These are phyloP conservation scores for Barnardius zonarius DNA, from an alignment of 2,113 vertebrate genomes.

Conservation along the genomic window DNA sequence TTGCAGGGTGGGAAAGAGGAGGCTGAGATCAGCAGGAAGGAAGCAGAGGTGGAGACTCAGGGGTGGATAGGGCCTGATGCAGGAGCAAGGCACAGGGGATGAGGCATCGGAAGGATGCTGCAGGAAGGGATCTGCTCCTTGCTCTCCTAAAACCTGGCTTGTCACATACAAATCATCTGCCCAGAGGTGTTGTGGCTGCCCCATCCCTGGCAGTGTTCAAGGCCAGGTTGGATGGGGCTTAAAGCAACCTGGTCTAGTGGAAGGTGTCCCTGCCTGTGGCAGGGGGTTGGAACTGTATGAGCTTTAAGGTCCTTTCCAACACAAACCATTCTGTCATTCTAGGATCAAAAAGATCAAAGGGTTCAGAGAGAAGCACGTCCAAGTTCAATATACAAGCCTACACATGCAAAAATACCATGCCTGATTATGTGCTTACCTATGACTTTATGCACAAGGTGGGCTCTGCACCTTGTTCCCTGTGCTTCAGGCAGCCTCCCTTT, in stretches of 20 bases:
- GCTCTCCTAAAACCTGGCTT: not conserved
- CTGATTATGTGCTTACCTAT: not conserved
- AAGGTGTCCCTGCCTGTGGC: not conserved
- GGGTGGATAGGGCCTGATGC: not conserved
- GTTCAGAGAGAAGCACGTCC: not conserved
- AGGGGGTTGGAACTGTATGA: not conserved
- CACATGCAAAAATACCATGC: not conserved
- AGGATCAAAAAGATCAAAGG: not conserved
- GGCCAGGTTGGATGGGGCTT: not conserved
- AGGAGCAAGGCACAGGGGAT: not conserved
- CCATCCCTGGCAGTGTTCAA: not conserved
- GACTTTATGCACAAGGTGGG: not conserved
- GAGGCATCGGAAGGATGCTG: not conserved
- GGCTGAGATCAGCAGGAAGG: not conserved
- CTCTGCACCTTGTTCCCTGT: not conserved
- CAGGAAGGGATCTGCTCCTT: not conserved
- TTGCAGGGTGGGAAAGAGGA: fast-evolving
- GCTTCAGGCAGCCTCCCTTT: not conserved
- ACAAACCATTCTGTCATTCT: not conserved
- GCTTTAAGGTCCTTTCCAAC: not conserved
- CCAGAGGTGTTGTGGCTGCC: not conserved
- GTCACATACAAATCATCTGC: fast-evolving
- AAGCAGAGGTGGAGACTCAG: not conserved
- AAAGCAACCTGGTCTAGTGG: not conserved
- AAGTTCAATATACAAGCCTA: not conserved